phyloP scores from a whole-genome alignment of 2,888 invertebrate genomes.

The Portevinia maculata region DNA sequence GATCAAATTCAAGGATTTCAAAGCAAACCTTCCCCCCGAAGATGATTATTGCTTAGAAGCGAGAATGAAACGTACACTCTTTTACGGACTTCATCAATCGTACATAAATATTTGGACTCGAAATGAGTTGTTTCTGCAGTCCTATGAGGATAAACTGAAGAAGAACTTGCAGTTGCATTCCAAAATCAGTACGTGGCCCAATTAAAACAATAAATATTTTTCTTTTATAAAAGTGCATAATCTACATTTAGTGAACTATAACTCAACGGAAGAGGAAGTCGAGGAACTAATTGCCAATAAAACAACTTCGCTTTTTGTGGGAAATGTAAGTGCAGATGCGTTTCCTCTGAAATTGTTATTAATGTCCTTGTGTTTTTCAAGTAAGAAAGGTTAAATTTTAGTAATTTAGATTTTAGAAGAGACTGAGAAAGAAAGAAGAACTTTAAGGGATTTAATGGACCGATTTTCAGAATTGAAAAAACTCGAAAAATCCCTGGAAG shows the following conservation, averaged over 20 bases:
- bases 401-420: conserved; percentile 81
- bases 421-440: conserved; percentile 81
- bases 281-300: conserved; percentile 82
- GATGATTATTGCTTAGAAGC: conserved; percentile 81
- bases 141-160: conserved; percentile 81
- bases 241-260: conserved; percentile 79
- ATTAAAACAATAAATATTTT: conserved; percentile 27
- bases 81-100: conserved; percentile 81
- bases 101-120: conserved; percentile 81
- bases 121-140: conserved; percentile 81
- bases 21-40: conserved; percentile 79
- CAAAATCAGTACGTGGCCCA: conserved; percentile 80
- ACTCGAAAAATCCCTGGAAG: conserved; percentile 82
- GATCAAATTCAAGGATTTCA: conserved; percentile 80
- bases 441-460: conserved; percentile 81
- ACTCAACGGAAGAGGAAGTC: conserved; percentile 82
- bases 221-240: too few relatives aligned
- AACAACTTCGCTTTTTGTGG: conserved; percentile 82
- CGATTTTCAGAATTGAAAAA: conserved; percentile 81
- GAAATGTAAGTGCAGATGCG: conserved; percentile 80
- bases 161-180: conserved; percentile 82
- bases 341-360: background rate
- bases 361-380: conserved; percentile 24
- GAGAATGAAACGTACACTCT: conserved; percentile 82
- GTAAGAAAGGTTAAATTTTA: conserved; percentile 67